Conservation (phyloP, 2,113 vertebrate genomes). For the Gallinago undulata region DNA sequence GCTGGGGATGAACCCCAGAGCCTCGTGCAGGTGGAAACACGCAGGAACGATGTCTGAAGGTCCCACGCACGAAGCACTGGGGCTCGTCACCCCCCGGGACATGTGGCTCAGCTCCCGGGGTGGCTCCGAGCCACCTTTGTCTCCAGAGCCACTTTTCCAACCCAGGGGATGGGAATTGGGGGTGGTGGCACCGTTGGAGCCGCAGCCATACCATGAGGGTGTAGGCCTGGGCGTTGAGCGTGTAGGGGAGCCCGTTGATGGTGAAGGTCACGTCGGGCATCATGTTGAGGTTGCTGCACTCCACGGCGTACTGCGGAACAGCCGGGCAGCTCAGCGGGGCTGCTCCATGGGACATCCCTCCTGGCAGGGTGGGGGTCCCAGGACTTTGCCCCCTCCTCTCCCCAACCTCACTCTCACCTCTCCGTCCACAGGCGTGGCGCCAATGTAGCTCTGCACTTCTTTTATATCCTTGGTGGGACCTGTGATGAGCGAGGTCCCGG, state of each 20-base stretch:
- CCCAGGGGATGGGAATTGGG: not conserved
- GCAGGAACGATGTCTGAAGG: rapidly evolving
- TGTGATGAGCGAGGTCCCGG: slow-evolving; percentile 73
- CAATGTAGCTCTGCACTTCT: slow-evolving; percentile 61
- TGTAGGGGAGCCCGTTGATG: slow-evolving; percentile 72
- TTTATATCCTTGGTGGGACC: slow-evolving; percentile 68
- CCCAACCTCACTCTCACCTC: slow-evolving; percentile 12
- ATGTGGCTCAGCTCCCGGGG: rapidly evolving
- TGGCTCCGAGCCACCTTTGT: not conserved
- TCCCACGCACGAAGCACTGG: rapidly evolving
- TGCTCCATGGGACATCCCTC: rapidly evolving
- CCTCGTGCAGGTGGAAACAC: rapidly evolving
- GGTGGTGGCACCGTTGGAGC: not conserved
- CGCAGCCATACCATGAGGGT: slow-evolving; percentile 52
- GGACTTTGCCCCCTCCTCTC: not conserved
- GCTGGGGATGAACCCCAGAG: rapidly evolving
- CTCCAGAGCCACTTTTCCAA: not conserved
- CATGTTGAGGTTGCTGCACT: slow-evolving; percentile 55
- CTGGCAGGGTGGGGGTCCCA: not conserved
- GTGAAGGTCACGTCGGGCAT: slow-evolving; percentile 75
- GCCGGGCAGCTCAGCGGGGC: not conserved
- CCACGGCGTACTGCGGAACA: slow-evolving; percentile 44
- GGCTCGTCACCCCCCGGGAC: not conserved
- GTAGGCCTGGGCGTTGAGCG: slow-evolving; percentile 66
- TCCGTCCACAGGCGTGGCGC: slow-evolving; percentile 55